Percentiles rank a stretch among this genome's conserved stretches.
phyloP scores from a whole-genome alignment of 2,888 invertebrate genomes.

The Calliphora vomitoria region DNA sequence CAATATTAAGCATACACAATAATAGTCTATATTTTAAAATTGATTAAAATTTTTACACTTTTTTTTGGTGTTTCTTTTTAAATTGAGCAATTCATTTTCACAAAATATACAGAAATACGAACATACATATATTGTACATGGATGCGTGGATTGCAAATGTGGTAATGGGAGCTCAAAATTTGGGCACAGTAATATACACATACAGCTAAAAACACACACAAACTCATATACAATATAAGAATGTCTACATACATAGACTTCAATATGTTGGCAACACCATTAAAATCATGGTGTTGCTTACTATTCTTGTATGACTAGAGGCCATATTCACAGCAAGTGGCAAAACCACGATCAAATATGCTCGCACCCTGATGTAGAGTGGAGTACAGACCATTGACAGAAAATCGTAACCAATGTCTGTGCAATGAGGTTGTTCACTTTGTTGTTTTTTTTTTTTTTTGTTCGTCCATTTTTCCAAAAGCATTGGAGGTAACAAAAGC shows the following conservation, averaged over 20 bases:
- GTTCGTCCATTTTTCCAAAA: background rate
- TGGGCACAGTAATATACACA: background rate
- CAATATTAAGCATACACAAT: background rate
- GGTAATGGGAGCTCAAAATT: background rate
- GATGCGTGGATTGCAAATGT: background rate
- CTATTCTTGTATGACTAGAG: slow-evolving; percentile 20
- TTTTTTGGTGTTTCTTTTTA: slow-evolving; percentile 7
- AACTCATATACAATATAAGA: background rate
- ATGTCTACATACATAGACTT: background rate
- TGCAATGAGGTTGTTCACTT: slow-evolving; percentile 3
- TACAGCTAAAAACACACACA: background rate
- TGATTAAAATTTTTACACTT: slow-evolving; percentile 20
- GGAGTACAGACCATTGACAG: slow-evolving; percentile 16
- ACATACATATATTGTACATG: background rate
- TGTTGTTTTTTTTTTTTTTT: slow-evolving; percentile 7
- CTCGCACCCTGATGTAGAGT: slow-evolving; percentile 8
- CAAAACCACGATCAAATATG: slow-evolving; percentile 51
- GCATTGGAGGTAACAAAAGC: slow-evolving; percentile 4
- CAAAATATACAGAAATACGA: background rate
- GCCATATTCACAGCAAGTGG: slow-evolving; percentile 35
- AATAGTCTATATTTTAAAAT: slow-evolving; percentile 18
- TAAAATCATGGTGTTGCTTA: slow-evolving; percentile 42
- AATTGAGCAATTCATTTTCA: slow-evolving; percentile 27
- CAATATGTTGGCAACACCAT: slow-evolving; percentile 24
- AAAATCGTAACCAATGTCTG: slow-evolving; percentile 25